Evolutionary conservation across 2,797 vertebrate genomes (phyloP), one percentile per base, ranked within the genome.

Genomic region (Ciconia nigra): DNA sequence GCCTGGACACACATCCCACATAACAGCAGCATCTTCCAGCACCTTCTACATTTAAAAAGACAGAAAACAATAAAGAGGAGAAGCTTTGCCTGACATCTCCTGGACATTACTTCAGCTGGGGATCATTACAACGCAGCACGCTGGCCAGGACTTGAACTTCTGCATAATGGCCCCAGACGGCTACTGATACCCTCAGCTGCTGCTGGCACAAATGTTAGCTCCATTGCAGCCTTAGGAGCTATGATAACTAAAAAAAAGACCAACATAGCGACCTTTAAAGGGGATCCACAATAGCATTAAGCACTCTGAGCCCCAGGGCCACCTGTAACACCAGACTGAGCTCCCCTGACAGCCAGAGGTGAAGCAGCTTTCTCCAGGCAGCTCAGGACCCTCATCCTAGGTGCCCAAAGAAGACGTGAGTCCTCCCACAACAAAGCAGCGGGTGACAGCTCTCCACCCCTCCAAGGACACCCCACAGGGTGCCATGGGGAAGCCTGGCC

Each of bases 211-310:
- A 80, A 35, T 4, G 11, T 29, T 61, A 44, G 16, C 65, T 88
- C 72, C 51, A 8, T 20, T 65, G 49, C 72, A 78, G 35, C 15
- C 84, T 65, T 18, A n/a, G 19, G 57, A 95, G 33, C 22, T 21
- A 42, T 2, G 18, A 39, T 8, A 85, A 71, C 26, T 25, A 16
- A 67, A 90, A 87, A 39, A 42, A 35, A 41, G 28, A 21, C 7
- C 15, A 33, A 12, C 0, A 1, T 19, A 22, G 35, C 79, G 33
- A 47, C 31, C 62, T 54, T 86, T 42, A 78, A 90, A 90, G 42
- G 16, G 10, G 16, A 76, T 25, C 37, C n/a, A n/a, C 0, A 0
- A 26, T 0, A 70, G 22, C 35, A 8, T 35, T 28, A 46, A 67
- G 24, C 29, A 65, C 47, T 47, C 39, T 13, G 61, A 91, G 63